Evolutionary conservation across 2,888 invertebrate species (phyloP).

Genomic region (Cacoxenus indagator): DNA sequence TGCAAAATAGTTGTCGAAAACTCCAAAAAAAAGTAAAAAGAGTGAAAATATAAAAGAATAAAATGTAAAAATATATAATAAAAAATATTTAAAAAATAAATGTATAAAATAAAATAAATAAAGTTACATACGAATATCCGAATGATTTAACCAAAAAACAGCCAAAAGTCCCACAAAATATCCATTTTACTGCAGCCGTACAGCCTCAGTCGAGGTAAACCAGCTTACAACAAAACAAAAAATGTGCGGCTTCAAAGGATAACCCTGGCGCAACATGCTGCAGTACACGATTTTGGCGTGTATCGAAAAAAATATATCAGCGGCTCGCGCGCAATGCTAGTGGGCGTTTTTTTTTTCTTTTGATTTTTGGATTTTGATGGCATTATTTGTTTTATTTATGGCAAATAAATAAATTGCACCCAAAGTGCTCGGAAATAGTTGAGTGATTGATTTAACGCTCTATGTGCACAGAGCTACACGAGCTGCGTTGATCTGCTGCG

Average conservation of each 20-base stretch:
- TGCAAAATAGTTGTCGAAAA: constrained; percentile 9
- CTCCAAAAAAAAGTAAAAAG: neutral
- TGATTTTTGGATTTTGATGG: constrained; percentile 26
- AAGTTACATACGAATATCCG: neutral
- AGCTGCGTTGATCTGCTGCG: neutral
- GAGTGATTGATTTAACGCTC: constrained; percentile 50
- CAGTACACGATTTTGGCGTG: constrained; percentile 33
- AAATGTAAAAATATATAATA: neutral
- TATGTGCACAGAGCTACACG: neutral
- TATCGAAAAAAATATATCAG: constrained; percentile 2
- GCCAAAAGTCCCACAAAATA: constrained; percentile 9
- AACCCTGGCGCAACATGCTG: constrained; percentile 16
- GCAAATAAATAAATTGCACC: constrained; percentile 35
- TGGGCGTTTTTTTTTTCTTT: constrained; percentile 10
- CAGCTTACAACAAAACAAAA: neutral
- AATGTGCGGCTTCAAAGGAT: neutral
- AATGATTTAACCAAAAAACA: neutral
- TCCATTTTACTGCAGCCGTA: constrained; percentile 29
- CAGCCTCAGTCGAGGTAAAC: constrained; percentile 19
- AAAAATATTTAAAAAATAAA: neutral
- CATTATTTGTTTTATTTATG: constrained; percentile 1
- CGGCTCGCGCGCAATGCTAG: no score
- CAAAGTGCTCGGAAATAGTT: constrained; percentile 42
- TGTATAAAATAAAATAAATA: no score
- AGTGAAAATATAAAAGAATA: neutral